phyloP scores from a whole-genome alignment of 2,888 invertebrate species.

The Hirtodrosophila cameraria region DNA sequence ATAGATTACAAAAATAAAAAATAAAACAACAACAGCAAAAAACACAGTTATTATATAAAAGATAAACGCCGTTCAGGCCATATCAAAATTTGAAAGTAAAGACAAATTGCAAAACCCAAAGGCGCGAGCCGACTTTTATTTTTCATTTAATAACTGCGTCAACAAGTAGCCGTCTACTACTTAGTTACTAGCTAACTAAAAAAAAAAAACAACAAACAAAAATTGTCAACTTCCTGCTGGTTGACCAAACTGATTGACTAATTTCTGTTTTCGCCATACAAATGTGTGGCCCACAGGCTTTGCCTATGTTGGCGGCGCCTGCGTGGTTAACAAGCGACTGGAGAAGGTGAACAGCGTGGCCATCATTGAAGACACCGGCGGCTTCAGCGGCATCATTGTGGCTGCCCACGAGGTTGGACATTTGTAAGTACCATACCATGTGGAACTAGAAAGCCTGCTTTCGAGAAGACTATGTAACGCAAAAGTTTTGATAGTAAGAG shows the following conservation, averaged over 20 bases:
- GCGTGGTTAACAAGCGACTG: slow-evolving; percentile 96
- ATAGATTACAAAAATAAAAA: slow-evolving; percentile 17
- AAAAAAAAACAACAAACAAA: slow-evolving; percentile 19
- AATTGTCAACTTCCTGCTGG: slow-evolving; percentile 76
- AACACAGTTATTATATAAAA: slow-evolving; percentile 63
- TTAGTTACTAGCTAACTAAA: slow-evolving; percentile 21
- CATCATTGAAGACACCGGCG: slow-evolving; percentile 97
- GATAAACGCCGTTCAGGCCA: slow-evolving; percentile 49
- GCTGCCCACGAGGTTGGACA: slow-evolving; percentile 98
- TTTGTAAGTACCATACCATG: slow-evolving; percentile 89
- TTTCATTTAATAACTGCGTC: slow-evolving; percentile 54
- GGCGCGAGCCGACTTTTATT: slow-evolving; percentile 27
- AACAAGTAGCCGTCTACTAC: slow-evolving; percentile 37
- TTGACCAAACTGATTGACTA: slow-evolving; percentile 56
- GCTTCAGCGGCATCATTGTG: slow-evolving; percentile 97
- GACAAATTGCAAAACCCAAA: slow-evolving; percentile 47
- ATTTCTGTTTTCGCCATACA: slow-evolving; percentile 50
- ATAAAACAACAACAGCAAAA: slow-evolving; percentile 17
- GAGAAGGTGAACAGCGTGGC: slow-evolving; percentile 98
- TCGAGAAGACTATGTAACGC: too few species aligned
- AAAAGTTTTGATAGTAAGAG: too few species aligned
- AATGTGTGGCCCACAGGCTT: slow-evolving; percentile 88
- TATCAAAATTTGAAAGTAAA: slow-evolving; percentile 56
- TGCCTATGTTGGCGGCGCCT: slow-evolving; percentile 97
- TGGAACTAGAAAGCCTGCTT: too few species aligned